phyloP scores from a whole-genome alignment of 2,888 invertebrate species.

The Salticus scenicus region DNA sequence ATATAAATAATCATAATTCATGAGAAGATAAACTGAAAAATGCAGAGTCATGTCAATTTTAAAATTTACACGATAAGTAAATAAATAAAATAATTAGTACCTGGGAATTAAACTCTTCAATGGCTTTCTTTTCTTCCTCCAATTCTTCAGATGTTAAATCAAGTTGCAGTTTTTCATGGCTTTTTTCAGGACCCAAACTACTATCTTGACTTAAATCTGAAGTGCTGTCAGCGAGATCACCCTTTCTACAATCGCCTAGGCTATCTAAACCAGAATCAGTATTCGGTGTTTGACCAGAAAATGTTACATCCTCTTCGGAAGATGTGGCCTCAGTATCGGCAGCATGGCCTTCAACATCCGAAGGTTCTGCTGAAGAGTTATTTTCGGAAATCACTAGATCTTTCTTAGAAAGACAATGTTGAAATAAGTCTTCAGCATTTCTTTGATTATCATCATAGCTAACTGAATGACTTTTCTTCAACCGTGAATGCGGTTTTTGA shows the following conservation, averaged over 20 bases:
- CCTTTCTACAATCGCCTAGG: background rate
- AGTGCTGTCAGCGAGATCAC: slow-evolving; percentile 14
- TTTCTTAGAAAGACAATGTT: background rate
- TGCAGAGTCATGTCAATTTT: too few relatives aligned
- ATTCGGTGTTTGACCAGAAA: background rate
- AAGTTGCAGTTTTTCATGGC: background rate
- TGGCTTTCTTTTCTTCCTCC: background rate
- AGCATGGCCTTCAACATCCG: slow-evolving; percentile 57
- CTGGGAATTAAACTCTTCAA: slow-evolving; percentile 13
- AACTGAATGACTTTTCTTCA: slow-evolving; percentile 6
- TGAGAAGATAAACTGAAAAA: too few relatives aligned
- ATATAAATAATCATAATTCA: too few relatives aligned
- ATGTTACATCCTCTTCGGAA: slow-evolving; percentile 52
- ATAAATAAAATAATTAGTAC: too few relatives aligned
- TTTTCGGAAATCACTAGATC: slow-evolving; percentile 32
- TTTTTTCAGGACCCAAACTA: background rate
- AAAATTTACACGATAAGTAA: too few relatives aligned
- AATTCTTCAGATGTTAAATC: background rate
- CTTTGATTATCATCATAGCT: background rate
- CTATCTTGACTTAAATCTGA: slow-evolving; percentile 32
- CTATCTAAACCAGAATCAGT: slow-evolving; percentile 25
- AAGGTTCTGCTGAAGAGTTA: slow-evolving; percentile 51
- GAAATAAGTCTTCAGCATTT: slow-evolving; percentile 9
- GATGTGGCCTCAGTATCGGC: slow-evolving; percentile 55
- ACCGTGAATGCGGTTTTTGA: slow-evolving; percentile 44